Evolutionary conservation across 2,888 invertebrate species (phyloP), one percentile per base, ranked within the genome.

Genomic region (Pammene aurita): DNA sequence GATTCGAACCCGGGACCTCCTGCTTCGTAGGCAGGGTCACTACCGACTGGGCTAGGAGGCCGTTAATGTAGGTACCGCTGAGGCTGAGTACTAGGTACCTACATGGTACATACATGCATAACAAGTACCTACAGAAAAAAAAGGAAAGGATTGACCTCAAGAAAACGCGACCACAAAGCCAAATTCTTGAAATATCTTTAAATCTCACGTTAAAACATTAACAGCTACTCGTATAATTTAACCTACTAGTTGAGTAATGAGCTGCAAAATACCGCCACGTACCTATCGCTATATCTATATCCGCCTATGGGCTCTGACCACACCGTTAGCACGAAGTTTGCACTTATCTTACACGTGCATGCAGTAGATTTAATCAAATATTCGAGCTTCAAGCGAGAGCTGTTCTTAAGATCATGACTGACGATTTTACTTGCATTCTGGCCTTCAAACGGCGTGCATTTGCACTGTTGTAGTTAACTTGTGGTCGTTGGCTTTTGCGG

Each of bases 361-460:
- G 52, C 56, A 42, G 10, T 13, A 67, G 62, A 67, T 67, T 62
- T 67, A 57, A 67, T 67, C 67, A 67, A 63, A 63, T 56, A 67
- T 63, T 50, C 48, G 56, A 56, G 46, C 48, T 63, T 50, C 48
- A 62, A 56, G 46, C 48, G 56, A 50, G 62, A 55, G 62, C 62
- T 63, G 67, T 56, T 62, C 54, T 48, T 50, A 48, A 67, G 62
- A 67, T 67, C 67, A 67, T 63, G 62, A 35, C 62, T 48, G 50
- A 48, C 48, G 48, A 57, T 62, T 62, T 62, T 50, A 41, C 48
- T 50, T 62, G 67, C 67, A 62, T 56, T 60, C 54, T 18, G 56
- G 50, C 35, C 50, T 56, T 63, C 26, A 34, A n/a, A 41, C n/a
- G 46, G 48, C 42, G 38, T 54, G 55, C 50, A 57, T 26, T 14